Evolutionary conservation across 1,140 invertebrate species (phyloP), one percentile per base, ranked within the genome.

Genomic region (Lepidurus couesii): DNA sequence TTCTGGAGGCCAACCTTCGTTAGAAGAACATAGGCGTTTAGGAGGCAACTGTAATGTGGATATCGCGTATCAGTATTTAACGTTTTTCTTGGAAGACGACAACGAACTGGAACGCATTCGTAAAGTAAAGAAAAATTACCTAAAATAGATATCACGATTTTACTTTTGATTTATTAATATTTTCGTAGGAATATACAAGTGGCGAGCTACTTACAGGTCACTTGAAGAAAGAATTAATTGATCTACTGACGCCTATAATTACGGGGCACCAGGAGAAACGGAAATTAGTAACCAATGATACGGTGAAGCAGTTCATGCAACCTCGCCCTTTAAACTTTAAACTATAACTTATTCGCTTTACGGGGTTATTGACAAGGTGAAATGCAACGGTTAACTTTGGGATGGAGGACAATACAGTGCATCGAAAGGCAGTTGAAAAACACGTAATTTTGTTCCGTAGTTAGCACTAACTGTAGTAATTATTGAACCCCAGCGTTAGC

Each of bases 1-100:
- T 87, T 98, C 96, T 77, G 98, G 98, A 43, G 98, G 98, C 42
- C 93, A 92, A 83, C 89, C 91, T 13, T 98, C 96, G 0, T 86
- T 98, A 0, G 97, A 99, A 86, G 94, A 98, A 84, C 98, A 99
- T 84, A 86, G 92, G 81, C 86, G 91, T 84, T 86, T 92, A 74
- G 97, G 98, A 45, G 98, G 98, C 5, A 93, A 99, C 85, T 98
- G 97, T 84, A 93, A 95, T 81, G 90, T 99, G 5, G 98, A 99
- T 87, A 93, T 97, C 77, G 93, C 96, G 0, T 99, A 91, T 87
- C 97, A 99, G 85, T 98, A 99, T 88, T 86, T 99, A 1, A 91
- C 88, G 74, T 99, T 98, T 86, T 99, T 99, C 87, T 83, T 98
- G 74, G 96, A 99, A 80, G 95, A 98, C 87, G 97, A 99, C 86